Evolutionary conservation across 2,113 vertebrate species (phyloP), one percentile per base, ranked within the genome.

Genomic region (Oreochromis niloticus): DNA sequence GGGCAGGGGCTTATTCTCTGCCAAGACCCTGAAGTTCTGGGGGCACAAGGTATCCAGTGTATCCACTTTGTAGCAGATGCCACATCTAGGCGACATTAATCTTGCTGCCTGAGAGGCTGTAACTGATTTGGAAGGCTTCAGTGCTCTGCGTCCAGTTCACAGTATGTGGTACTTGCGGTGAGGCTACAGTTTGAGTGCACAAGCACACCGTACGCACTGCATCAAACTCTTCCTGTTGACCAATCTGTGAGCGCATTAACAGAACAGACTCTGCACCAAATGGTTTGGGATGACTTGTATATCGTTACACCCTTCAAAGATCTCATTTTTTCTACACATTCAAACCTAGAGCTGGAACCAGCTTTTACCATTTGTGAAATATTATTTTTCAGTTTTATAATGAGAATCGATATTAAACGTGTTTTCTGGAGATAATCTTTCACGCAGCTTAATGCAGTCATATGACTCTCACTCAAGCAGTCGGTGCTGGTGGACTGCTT

Each of bases 171-270:
- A n/a, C 19, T 30, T 30, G 22, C 14, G 2, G 71, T 19, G 9
- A 48, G 24, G 41, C 68, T 9, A 6, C 1, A 75, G 24, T 11
- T 4, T 14, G 41, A 30, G 41, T 30, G 43, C 68, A 75, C 41
- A 17, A 1, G 68, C 41, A 73, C 68, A 2, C 2, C 9, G 12
- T 9, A 71, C 2, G 1, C 66, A 43, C 24, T 2, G 0, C 36
- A 22, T 9, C 39, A 1, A 34, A 14, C n/a, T 24, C 63, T 71
- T 22, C 63, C 34, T 9, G 36, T 43, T 41, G 12, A 71, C 41
- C 22, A 46, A 0, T 46, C 39, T 46, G 34, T 22, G 66, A 73
- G 68, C 16, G 6, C 19, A 6, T 71, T 13, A 46, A 27, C 68
- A 2, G 57, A 10, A 34, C 27, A 61, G 0, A 46, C 9, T 13